Conservation (phyloP, 2,888 invertebrate genomes). For the Crocallis elinguaria region DNA sequence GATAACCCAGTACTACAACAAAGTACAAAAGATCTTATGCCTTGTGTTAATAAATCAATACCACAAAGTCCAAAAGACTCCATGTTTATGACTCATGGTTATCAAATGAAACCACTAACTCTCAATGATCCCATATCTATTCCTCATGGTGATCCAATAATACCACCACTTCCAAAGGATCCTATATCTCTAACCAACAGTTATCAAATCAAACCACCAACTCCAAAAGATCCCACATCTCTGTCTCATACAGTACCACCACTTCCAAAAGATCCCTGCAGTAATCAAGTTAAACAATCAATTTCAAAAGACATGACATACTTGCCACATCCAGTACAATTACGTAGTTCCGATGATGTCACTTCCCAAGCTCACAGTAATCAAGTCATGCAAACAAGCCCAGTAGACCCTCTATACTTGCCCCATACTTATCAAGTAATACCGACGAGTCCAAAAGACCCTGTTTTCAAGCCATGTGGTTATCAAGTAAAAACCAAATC, state of each 20-base stretch:
- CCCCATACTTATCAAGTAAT: neutral
- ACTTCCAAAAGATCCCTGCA: no score
- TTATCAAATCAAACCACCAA: neutral
- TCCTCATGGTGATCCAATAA: neutral
- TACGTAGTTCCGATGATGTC: neutral
- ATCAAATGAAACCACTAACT: neutral
- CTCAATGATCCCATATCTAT: neutral
- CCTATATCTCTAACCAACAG: neutral
- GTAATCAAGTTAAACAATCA: neutral
- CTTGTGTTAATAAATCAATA: neutral
- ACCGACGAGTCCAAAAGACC: neutral
- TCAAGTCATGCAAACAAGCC: neutral
- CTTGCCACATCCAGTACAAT: neutral
- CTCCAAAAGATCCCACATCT: neutral
- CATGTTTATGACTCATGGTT: neutral
- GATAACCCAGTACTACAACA: neutral
- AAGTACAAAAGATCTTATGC: neutral
- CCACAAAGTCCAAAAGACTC: constrained; percentile 3
- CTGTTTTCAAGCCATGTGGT: neutral
- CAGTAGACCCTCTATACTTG: neutral
- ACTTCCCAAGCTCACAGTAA: neutral
- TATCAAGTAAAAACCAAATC: neutral
- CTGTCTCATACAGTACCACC: neutral
- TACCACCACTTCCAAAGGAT: constrained; percentile 11
- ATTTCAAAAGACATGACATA: neutral